Evolutionary conservation across 2,113 vertebrate genomes (phyloP).

Genomic region (Typhlomys cinereus): DNA sequence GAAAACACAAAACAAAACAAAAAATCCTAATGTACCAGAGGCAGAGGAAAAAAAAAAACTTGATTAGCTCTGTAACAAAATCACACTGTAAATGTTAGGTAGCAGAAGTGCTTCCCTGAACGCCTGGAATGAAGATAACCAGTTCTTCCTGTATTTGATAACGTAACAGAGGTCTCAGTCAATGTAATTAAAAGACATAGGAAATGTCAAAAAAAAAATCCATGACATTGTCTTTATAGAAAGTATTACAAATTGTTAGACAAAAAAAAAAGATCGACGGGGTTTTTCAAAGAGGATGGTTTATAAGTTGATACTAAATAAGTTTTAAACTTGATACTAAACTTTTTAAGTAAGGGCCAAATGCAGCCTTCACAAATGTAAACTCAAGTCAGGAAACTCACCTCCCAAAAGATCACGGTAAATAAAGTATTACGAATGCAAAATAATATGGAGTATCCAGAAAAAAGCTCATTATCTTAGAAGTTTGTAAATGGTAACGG

Average conservation of each 20-base stretch:
- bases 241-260: no score
- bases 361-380: not conserved
- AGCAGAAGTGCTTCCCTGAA: conserved; percentile 15
- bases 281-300: not conserved
- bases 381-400: not conserved
- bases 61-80: not conserved
- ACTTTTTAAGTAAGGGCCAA: not conserved
- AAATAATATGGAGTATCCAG: not conserved
- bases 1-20: not conserved
- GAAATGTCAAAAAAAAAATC: no score
- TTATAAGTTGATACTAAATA: not conserved
- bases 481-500: not conserved
- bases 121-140: not conserved
- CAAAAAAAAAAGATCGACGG: not conserved
- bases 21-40: not conserved
- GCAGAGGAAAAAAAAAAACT: not conserved
- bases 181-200: not conserved
- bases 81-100: conserved; percentile 11
- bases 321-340: not conserved
- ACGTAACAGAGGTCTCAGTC: not conserved
- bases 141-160: not conserved
- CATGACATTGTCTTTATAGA: no score
- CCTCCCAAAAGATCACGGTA: not conserved
- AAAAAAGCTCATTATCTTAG: not conserved
- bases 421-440: not conserved